Evolutionary conservation across 1,140 invertebrate species (phyloP).

Genomic region (Medauroidea extradentata): DNA sequence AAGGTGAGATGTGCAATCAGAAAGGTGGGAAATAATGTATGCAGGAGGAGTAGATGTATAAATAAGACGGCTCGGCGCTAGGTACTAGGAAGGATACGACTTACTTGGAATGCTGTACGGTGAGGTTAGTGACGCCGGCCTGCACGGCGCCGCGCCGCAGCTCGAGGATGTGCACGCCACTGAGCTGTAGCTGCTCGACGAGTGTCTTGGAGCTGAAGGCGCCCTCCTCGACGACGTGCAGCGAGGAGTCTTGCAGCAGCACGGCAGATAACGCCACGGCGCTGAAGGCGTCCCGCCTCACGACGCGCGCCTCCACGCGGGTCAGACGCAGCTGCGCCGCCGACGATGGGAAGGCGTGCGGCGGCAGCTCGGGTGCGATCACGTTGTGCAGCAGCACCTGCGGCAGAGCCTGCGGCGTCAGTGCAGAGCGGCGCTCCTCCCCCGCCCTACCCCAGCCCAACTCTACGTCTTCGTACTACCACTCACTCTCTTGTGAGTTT

Average conservation of each 20-base stretch:
- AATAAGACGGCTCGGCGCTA: no score
- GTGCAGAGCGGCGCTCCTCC: no score
- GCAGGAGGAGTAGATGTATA: no score
- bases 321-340: slow-evolving; percentile 56
- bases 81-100: not conserved
- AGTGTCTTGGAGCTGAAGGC: slow-evolving; percentile 60
- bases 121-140: slow-evolving; percentile 58
- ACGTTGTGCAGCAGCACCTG: slow-evolving; percentile 63
- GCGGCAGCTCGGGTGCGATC: slow-evolving; percentile 52
- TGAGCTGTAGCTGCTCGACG: slow-evolving; percentile 56
- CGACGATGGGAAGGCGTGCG: slow-evolving; percentile 57
- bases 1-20: no score
- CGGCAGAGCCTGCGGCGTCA: slow-evolving; percentile 18
- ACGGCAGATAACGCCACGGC: slow-evolving; percentile 58
- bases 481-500: no score
- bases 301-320: slow-evolving; percentile 49
- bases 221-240: slow-evolving; percentile 53
- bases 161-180: slow-evolving; percentile 52
- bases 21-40: no score
- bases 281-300: slow-evolving; percentile 58
- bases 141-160: slow-evolving; percentile 55
- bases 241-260: slow-evolving; percentile 54
- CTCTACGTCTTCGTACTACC: no score
- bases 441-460: no score
- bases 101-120: slow-evolving; percentile 61